phyloP scores from a whole-genome alignment of 1,140 invertebrate genomes.

The Caenorhabditis remanei region DNA sequence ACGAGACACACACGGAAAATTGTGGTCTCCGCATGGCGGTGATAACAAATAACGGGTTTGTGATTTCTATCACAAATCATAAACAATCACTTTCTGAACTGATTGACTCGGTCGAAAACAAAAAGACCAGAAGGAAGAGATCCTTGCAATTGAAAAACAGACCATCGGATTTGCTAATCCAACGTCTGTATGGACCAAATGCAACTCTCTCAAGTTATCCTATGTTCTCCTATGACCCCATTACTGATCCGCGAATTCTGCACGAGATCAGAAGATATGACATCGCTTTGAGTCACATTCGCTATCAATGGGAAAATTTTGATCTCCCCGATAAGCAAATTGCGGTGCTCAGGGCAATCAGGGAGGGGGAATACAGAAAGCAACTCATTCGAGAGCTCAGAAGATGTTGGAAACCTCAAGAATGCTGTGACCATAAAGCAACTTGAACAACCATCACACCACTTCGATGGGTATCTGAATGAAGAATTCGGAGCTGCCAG shows the following conservation, averaged over 20 bases:
- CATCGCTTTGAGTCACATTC: not conserved
- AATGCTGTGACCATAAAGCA: not conserved
- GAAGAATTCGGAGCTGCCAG: not conserved
- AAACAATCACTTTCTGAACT: not conserved
- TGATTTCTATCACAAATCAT: not conserved
- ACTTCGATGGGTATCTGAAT: not conserved
- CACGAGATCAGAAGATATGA: not conserved
- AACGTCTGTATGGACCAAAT: not conserved
- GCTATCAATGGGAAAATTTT: conserved; percentile 1
- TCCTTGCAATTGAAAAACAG: not conserved
- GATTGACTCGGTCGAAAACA: not conserved
- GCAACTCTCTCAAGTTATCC: not conserved
- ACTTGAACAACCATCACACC: not conserved
- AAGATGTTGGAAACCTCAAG: not conserved
- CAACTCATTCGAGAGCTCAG: not conserved
- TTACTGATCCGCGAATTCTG: not conserved
- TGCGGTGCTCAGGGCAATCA: not conserved
- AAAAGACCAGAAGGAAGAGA: not conserved
- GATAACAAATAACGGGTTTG: not conserved
- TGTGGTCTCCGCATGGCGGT: not conserved
- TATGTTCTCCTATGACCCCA: not conserved
- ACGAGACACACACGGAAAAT: not conserved
- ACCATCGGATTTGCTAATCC: not conserved
- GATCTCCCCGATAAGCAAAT: not conserved
- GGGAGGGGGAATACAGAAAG: not conserved